Conservation (phyloP, 2,113 vertebrate genomes). For the Dasypus novemcinctus region DNA sequence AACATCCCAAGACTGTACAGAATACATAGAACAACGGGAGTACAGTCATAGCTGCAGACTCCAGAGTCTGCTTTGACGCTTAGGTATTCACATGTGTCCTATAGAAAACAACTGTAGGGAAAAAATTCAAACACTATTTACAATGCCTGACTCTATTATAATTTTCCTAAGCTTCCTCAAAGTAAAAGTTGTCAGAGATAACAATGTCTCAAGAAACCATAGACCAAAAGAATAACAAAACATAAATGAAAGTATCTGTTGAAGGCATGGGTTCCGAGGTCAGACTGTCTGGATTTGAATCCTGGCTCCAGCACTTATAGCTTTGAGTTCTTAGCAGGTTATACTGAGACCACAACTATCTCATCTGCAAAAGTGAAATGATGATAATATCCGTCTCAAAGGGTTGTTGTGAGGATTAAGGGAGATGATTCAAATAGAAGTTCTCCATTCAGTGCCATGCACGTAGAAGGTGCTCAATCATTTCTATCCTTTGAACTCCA, state of each 20-base stretch:
- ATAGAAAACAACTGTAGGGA: background rate
- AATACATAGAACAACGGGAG: conserved; percentile 67
- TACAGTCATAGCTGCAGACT: conserved; percentile 44
- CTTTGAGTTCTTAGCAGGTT: background rate
- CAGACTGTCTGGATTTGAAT: background rate
- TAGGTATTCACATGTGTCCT: background rate
- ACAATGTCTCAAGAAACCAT: background rate
- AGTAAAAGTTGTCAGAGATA: conserved; percentile 29
- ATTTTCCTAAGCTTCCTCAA: conserved; percentile 12
- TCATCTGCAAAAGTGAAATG: background rate
- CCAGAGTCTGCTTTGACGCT: background rate
- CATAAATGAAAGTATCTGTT: background rate
- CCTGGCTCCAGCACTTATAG: background rate
- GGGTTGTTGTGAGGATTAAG: background rate
- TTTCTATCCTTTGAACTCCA: background rate
- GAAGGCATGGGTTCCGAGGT: background rate
- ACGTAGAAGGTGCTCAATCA: background rate
- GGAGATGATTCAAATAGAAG: background rate
- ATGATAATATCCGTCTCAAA: background rate
- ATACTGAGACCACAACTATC: background rate
- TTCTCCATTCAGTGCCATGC: background rate
- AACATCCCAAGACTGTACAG: conserved; percentile 75
- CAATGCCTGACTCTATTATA: background rate
- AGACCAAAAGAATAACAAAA: conserved; percentile 8
- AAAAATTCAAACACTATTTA: background rate